These are phyloP conservation scores for Cremastobaeus sp. DNA, from an alignment of 2,888 invertebrate genomes.

Conservation along the genomic window DNA sequence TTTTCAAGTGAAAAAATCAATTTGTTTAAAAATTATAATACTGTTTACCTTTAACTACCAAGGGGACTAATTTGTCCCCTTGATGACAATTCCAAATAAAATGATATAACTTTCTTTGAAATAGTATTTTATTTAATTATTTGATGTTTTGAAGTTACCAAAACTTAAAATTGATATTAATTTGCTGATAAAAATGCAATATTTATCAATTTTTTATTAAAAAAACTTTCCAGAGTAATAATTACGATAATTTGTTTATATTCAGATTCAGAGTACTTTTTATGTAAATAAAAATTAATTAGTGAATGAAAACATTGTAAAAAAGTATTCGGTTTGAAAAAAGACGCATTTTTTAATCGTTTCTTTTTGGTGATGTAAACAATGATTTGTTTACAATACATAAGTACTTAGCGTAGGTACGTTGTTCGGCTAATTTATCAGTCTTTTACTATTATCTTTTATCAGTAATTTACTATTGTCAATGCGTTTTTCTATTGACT, in stretches of 20 bases:
- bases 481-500: slow-evolving; percentile 15
- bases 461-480: slow-evolving; percentile 8
- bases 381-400: slow-evolving; percentile 12
- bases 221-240: slow-evolving; percentile 11
- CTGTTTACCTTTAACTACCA: slow-evolving; percentile 18
- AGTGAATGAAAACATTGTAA: slow-evolving; percentile 14
- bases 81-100: slow-evolving; percentile 11
- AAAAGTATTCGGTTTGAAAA: slow-evolving; percentile 14
- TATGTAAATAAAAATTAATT: slow-evolving; percentile 12
- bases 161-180: slow-evolving; percentile 26
- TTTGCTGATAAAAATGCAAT: slow-evolving; percentile 19
- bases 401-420: slow-evolving; percentile 1
- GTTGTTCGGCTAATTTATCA: slow-evolving; percentile 15
- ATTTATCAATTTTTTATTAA: slow-evolving; percentile 8
- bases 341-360: slow-evolving; percentile 13
- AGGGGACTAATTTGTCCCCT: slow-evolving; percentile 9
- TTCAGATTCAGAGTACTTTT: slow-evolving; percentile 13
- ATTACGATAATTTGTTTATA: slow-evolving; percentile 20
- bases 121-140: slow-evolving; percentile 11
- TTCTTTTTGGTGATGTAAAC: slow-evolving; percentile 13
- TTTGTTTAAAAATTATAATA: slow-evolving; percentile 21
- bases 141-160: slow-evolving; percentile 23
- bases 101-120: slow-evolving; percentile 5
- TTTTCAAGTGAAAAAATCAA: slow-evolving; percentile 9
- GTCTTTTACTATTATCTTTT: too few relatives aligned